A percentile compares a stretch with the other conserved stretches of the same genome.
These are phyloP conservation scores for Petrocephalus sullivani DNA, from an alignment of 2,797 vertebrate genomes.

Conservation along the genomic window DNA sequence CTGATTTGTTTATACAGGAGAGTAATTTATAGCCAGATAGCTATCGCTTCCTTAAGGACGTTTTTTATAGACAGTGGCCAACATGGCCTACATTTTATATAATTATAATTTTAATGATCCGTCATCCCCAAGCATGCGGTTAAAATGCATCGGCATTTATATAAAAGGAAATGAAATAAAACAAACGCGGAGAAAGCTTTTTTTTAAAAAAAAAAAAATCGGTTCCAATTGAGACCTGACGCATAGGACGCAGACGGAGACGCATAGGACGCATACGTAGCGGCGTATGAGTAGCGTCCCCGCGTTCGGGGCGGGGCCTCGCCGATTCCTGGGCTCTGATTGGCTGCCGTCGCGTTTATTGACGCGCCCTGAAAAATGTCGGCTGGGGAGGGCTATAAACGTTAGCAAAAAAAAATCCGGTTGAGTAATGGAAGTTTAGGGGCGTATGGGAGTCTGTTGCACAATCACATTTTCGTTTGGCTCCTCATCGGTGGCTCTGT, in stretches of 20 bases:
- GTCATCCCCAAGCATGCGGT: slow-evolving; percentile 34
- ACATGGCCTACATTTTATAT: slow-evolving; percentile 10
- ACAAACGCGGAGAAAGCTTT: slow-evolving; percentile 55
- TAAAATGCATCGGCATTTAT: slow-evolving; percentile 36
- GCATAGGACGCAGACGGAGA: slow-evolving; percentile 38
- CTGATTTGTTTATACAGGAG: slow-evolving; percentile 28
- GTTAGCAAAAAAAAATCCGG: neutral
- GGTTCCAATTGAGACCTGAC: slow-evolving; percentile 63
- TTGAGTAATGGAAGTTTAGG: neutral
- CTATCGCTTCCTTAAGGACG: slow-evolving; percentile 26
- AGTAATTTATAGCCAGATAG: slow-evolving; percentile 23
- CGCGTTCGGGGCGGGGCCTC: slow-evolving; percentile 33
- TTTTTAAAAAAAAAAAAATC: slow-evolving; percentile 44
- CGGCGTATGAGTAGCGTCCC: slow-evolving; percentile 34
- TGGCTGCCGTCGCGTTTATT: neutral
- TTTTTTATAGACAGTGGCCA: neutral
- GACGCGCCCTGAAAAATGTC: slow-evolving; percentile 16
- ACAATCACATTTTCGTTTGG: neutral
- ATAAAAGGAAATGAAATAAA: slow-evolving; percentile 29
- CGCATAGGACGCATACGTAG: slow-evolving; percentile 44
- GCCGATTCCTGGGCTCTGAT: neutral
- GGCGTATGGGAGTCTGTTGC: neutral
- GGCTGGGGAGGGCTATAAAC: neutral
- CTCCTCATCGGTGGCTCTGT: neutral
- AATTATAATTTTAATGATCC: slow-evolving; percentile 7